Evolutionary conservation across 1,140 invertebrate genomes (phyloP).

Genomic region (Lutraria rhynchaena): DNA sequence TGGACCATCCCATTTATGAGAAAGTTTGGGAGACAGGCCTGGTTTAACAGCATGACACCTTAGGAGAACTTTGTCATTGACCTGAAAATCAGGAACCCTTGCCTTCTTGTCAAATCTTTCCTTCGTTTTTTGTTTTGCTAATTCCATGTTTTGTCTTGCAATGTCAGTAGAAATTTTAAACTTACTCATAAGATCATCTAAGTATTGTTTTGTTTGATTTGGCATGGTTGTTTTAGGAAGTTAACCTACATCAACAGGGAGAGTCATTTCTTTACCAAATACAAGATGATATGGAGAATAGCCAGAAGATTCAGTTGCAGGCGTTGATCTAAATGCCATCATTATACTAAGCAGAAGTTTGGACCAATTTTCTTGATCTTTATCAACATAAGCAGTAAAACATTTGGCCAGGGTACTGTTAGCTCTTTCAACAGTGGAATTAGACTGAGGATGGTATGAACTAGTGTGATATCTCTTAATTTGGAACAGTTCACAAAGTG

Average conservation of each 20-base stretch:
- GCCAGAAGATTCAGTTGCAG: conserved; percentile 23
- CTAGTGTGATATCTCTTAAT: conserved; percentile 62
- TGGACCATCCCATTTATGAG: conserved; percentile 32
- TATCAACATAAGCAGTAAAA: conserved; percentile 27
- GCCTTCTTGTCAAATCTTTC: conserved; percentile 27
- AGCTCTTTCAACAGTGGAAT: conserved; percentile 52
- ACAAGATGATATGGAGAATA: conserved; percentile 29
- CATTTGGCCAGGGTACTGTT: neutral
- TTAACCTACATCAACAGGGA: conserved; percentile 23
- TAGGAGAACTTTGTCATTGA: conserved; percentile 25
- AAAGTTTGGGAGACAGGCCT: conserved; percentile 24
- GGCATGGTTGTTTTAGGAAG: conserved; percentile 30
- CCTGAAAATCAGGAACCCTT: conserved; percentile 15
- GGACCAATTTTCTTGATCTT: conserved; percentile 55
- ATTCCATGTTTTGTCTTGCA: conserved; percentile 2
- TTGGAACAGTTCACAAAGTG: conserved; percentile 64
- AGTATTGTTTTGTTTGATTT: conserved; percentile 3
- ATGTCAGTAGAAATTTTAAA: conserved; percentile 11
- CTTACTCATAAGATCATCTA: conserved; percentile 5
- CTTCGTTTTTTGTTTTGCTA: conserved; percentile 18
- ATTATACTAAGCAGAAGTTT: conserved; percentile 52
- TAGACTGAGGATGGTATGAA: conserved; percentile 64
- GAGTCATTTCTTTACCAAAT: conserved; percentile 42
- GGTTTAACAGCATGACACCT: neutral
- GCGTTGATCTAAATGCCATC: conserved; percentile 43